Conservation (phyloP, 2,888 invertebrate species). For the Troglohyphantes excavatus region DNA sequence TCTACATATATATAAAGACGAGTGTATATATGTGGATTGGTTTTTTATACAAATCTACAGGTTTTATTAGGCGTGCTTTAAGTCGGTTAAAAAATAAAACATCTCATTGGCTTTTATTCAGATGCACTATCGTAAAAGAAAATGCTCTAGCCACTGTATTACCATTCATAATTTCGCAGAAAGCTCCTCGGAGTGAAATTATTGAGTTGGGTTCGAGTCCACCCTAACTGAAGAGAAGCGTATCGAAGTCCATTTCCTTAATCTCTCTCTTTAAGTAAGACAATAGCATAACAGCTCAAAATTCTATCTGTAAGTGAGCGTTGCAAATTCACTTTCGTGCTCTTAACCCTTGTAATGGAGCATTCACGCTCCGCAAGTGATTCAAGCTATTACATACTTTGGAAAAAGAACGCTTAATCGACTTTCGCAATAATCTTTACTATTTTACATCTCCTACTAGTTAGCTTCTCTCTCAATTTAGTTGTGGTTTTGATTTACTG, state of each 20-base stretch:
- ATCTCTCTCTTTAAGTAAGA: neutral
- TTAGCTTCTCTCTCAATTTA: no score
- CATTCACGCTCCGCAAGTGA: constrained; percentile 27
- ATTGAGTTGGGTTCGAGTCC: constrained; percentile 5
- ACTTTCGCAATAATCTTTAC: no score
- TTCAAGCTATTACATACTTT: neutral
- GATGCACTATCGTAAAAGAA: no score
- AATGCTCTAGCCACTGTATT: neutral
- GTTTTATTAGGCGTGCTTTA: no score
- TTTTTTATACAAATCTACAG: no score
- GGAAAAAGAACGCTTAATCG: no score
- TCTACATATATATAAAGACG: no score
- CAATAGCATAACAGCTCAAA: neutral
- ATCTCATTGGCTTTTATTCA: no score
- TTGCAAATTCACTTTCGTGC: constrained; percentile 43
- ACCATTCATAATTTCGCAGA: neutral
- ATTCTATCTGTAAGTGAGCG: constrained; percentile 1
- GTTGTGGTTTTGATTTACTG: no score
- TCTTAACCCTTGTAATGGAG: constrained; percentile 43
- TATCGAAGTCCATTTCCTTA: constrained; percentile 11
- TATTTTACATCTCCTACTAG: no score
- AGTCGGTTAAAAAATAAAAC: no score
- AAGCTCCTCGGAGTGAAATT: neutral
- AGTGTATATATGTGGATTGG: no score
- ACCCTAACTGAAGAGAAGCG: constrained; percentile 16